Conservation (phyloP, 92 coral and sea anemone species). For the Porites lobata region DNA sequence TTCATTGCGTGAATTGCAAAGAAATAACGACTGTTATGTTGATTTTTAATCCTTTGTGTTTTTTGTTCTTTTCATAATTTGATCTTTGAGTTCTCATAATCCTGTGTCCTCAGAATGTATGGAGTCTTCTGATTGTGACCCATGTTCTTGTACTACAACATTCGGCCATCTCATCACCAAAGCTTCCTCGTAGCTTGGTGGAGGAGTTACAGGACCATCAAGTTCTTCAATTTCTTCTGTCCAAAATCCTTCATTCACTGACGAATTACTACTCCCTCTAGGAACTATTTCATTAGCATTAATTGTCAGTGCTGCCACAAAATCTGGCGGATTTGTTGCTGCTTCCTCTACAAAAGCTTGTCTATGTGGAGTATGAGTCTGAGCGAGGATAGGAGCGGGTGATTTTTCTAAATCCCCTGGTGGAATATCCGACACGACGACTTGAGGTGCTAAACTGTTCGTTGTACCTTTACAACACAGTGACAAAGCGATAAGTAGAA, state of each 20-base stretch:
- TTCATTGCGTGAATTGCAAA: not conserved
- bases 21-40: not conserved
- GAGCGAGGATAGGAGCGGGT: conserved; percentile 63
- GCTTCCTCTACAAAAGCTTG: conserved; percentile 39
- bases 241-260: conserved; percentile 23
- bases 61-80: not conserved
- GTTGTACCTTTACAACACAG: conserved; percentile 58
- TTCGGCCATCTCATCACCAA: conserved; percentile 67
- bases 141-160: conserved; percentile 7
- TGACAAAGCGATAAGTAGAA: conserved; percentile 71
- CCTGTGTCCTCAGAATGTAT: conserved; percentile 20
- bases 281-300: conserved; percentile 1
- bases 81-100: conserved; percentile 9
- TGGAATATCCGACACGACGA: conserved; percentile 76
- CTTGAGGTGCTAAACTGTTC: conserved; percentile 52
- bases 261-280: not conserved
- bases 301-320: not conserved
- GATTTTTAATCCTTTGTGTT: not conserved
- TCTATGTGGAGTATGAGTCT: conserved; percentile 46
- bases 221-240: conserved; percentile 29
- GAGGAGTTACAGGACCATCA: conserved; percentile 59
- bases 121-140: conserved; percentile 6
- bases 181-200: conserved; percentile 87
- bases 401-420: conserved; percentile 79
- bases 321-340: conserved; percentile 13